Conservation (phyloP, 2,113 vertebrate species). For the Sialia sialis region DNA sequence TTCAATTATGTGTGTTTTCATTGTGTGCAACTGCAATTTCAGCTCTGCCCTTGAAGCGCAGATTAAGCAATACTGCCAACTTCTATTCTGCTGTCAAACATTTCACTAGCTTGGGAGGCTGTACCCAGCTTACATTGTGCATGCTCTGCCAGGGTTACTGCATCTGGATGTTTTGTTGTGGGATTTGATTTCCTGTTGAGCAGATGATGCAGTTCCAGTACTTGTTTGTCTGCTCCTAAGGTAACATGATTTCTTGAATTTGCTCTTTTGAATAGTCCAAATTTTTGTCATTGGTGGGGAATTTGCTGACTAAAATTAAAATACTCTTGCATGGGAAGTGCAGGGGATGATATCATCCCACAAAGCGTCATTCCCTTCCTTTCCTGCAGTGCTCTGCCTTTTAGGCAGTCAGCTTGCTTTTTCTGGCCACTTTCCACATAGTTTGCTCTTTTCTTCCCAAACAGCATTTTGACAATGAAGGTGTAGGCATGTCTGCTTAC, state of each 20-base stretch:
- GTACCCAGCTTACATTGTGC: not conserved
- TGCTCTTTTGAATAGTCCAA: not conserved
- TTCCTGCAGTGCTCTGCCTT: not conserved
- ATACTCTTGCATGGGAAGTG: not conserved
- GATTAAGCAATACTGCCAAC: not conserved
- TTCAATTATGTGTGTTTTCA: not conserved
- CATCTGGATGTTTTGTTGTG: not conserved
- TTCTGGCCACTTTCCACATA: not conserved
- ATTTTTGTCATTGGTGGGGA: not conserved
- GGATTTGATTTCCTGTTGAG: not conserved
- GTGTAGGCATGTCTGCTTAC: not conserved
- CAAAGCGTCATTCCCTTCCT: not conserved
- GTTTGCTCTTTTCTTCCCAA: not conserved
- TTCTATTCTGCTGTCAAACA: not conserved
- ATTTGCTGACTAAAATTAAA: not conserved
- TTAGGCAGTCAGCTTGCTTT: not conserved
- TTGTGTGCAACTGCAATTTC: not conserved
- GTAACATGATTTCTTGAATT: not conserved
- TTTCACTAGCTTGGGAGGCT: not conserved
- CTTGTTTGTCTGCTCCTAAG: not conserved
- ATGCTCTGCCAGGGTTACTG: not conserved
- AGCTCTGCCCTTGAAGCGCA: conserved; percentile 14
- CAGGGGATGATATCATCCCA: not conserved
- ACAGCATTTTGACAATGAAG: not conserved
- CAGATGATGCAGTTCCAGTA: not conserved